Percentiles rank a stretch among this genome's conserved stretches.
Evolutionary conservation across 2,797 vertebrate species (phyloP).

Genomic region (Paramormyrops hopkinsi): DNA sequence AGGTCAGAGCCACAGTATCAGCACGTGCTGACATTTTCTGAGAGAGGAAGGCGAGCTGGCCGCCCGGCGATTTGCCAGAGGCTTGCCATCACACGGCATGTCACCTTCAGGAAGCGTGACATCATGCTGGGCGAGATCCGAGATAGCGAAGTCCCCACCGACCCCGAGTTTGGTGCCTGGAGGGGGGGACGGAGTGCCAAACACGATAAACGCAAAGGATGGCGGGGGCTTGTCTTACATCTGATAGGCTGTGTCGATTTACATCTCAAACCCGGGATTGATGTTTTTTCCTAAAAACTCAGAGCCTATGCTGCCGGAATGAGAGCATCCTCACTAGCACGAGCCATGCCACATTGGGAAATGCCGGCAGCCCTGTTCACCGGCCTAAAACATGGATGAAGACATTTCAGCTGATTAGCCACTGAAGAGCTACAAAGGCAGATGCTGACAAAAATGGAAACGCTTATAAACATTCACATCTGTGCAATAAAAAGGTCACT

Average conservation of each 20-base stretch:
- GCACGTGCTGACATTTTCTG: neutral
- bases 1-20: neutral
- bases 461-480: neutral
- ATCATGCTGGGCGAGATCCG: neutral
- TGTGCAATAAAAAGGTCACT: neutral
- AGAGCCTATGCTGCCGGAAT: neutral
- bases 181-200: neutral
- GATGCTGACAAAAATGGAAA: neutral
- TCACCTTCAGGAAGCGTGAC: neutral
- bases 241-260: neutral
- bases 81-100: neutral
- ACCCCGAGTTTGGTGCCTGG: neutral
- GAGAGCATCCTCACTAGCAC: neutral
- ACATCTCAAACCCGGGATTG: neutral
- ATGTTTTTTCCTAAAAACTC: neutral
- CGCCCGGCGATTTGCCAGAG: neutral
- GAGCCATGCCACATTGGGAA: neutral
- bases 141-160: neutral
- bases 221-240: neutral
- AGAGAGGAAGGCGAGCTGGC: neutral
- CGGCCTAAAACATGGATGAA: neutral
- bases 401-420: neutral
- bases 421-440: neutral
- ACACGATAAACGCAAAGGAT: neutral
- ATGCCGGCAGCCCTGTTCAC: neutral